Base-by-base conservation (phyloP, 1,140 invertebrate species). In the Saccostrea cuccullata region DNA sequence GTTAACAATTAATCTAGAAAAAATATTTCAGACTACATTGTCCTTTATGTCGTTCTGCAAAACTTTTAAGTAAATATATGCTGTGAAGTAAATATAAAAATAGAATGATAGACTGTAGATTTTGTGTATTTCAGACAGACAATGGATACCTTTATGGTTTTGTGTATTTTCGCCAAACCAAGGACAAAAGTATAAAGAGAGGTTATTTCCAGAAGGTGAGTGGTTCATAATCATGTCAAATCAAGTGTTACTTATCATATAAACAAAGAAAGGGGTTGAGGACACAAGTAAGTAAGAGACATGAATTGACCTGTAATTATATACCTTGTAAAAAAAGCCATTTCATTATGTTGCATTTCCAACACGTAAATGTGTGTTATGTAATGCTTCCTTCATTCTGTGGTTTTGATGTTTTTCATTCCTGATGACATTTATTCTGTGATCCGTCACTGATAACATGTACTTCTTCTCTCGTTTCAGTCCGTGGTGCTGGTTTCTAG, bases 151-250 rank as follows among this genome's bases (percentile, higher is more conserved):
- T 94, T 91, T 99, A 98, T 97, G 99, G 99, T 82, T 99, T 98
- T 96, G 99, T 99, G 12, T 99, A 99, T 95, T 99, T 99, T 95
- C 96, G 99, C 90, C 99, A 99, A 96, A 98, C 99, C 47, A 99
- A 99, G 95, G 98, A 99, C 96, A 96, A 97, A 30, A 96, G 97
- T 73, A 96, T 99, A 91, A 97, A 98, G 60, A 96, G 99, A 93
- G 99, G 99, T 86, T 99, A 99, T 95, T 99, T 99, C 95, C 99
- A 99, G 95, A 99, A 99, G 96, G 97, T 98, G 94, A 91, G 84
- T 70, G 17, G 30, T 60, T 55, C 26, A 85, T 84, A 73, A 85
- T 12, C 12, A 55, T 47, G 0, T 84, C 30, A 85, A 23, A 60
- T 60, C 2, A 2, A 13, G 1, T 64, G 17, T 6, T 64, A 64